These are phyloP conservation scores for Dasysyrphus albostriatus DNA, from an alignment of 2,888 invertebrate species.

Conservation along the genomic window DNA sequence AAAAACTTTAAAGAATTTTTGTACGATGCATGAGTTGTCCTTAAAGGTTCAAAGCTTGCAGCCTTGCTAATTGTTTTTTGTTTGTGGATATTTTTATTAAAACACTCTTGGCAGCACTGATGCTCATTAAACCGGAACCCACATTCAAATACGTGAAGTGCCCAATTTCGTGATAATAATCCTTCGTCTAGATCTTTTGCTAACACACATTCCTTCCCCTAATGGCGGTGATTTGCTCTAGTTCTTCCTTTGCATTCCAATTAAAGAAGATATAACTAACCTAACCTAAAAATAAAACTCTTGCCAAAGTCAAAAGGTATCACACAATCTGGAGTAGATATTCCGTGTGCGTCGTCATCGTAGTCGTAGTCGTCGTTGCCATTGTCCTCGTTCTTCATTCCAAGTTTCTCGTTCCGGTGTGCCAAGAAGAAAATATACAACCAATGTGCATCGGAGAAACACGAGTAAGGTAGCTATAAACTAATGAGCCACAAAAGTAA, in stretches of 20 bases:
- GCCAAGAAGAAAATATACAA: constrained; percentile 33
- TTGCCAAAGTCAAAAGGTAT: constrained; percentile 67
- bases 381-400: not conserved
- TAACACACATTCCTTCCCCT: not conserved
- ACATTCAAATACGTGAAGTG: not conserved
- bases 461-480: constrained; percentile 37
- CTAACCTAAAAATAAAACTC: constrained; percentile 48
- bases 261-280: constrained; percentile 70
- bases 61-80: too few relatives aligned
- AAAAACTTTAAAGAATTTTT: too few relatives aligned
- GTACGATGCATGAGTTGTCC: too few relatives aligned
- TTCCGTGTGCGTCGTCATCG: constrained; percentile 5
- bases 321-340: constrained; percentile 13
- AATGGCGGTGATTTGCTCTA: not conserved
- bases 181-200: not conserved
- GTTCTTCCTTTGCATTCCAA: constrained; percentile 51
- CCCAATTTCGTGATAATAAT: not conserved
- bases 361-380: not conserved
- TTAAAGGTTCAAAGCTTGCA: too few relatives aligned
- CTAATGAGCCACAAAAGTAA: constrained; percentile 64
- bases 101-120: not conserved
- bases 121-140: not conserved
- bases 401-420: constrained; percentile 10
- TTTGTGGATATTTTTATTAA: not conserved
- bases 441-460: constrained; percentile 25